phyloP scores from a whole-genome alignment of 2,888 invertebrate genomes.

The Troglohyphantes excavatus region DNA sequence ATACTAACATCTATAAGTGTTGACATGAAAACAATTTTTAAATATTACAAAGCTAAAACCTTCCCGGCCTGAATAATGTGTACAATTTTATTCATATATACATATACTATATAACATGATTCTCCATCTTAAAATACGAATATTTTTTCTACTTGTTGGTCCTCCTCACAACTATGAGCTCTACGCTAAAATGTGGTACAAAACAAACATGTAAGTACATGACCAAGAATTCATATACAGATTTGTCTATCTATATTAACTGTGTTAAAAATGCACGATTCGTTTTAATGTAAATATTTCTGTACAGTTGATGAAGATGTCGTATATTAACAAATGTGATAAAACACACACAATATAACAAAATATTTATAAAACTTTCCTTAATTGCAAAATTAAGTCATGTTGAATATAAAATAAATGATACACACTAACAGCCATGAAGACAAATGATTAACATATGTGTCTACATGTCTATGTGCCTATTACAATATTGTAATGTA shows the following conservation, averaged over 20 bases:
- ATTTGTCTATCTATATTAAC: slow-evolving; percentile 37
- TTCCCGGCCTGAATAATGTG: slow-evolving; percentile 24
- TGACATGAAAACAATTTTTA: slow-evolving; percentile 26
- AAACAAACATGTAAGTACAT: slow-evolving; percentile 71
- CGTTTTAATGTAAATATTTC: slow-evolving; percentile 60
- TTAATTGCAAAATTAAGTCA: slow-evolving; percentile 75
- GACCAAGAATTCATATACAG: slow-evolving; percentile 60
- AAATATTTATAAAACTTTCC: slow-evolving; percentile 74
- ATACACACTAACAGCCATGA: slow-evolving; percentile 45
- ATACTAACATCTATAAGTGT: slow-evolving; percentile 27
- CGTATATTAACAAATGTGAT: slow-evolving; percentile 62
- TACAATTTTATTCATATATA: slow-evolving; percentile 35
- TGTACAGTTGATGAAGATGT: slow-evolving; percentile 64
- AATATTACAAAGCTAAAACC: slow-evolving; percentile 35
- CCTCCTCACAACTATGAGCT: slow-evolving; percentile 62
- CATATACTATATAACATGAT: slow-evolving; percentile 34
- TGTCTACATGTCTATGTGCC: slow-evolving; percentile 10
- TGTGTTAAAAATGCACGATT: slow-evolving; percentile 41
- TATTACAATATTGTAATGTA: slow-evolving; percentile 51
- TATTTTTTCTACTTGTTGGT: slow-evolving; percentile 61
- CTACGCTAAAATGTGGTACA: slow-evolving; percentile 56
- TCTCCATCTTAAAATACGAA: slow-evolving; percentile 46
- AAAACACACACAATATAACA: slow-evolving; percentile 70
- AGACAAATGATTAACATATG: slow-evolving; percentile 27
- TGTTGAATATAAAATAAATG: slow-evolving; percentile 65